A percentile compares a stretch with the other conserved stretches of the same genome.
Conservation (phyloP, 2,888 invertebrate species). For the Cryptus viduatorius region DNA sequence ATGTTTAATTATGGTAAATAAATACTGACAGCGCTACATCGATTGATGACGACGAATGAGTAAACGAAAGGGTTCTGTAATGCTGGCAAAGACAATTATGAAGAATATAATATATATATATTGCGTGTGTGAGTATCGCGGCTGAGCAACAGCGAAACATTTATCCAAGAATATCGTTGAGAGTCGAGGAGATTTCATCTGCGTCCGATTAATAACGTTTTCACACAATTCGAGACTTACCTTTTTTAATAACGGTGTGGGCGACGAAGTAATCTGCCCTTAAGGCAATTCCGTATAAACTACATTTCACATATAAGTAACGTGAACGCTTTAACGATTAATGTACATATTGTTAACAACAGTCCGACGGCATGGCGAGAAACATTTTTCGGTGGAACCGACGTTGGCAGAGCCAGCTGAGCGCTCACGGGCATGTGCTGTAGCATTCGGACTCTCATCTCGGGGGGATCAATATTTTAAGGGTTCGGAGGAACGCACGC, state of each 20-base stretch:
- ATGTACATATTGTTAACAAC: slow-evolving; percentile 79
- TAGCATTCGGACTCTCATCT: slow-evolving; percentile 65
- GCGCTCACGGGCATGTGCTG: slow-evolving; percentile 71
- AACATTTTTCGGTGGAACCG: slow-evolving; percentile 74
- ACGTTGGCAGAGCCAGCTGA: slow-evolving; percentile 71
- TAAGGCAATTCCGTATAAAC: slow-evolving; percentile 80
- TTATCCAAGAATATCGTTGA: slow-evolving; percentile 7
- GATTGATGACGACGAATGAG: too few relatives aligned
- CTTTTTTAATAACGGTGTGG: slow-evolving; percentile 76
- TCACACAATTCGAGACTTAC: slow-evolving; percentile 69
- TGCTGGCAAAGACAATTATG: background rate
- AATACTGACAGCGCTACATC: background rate
- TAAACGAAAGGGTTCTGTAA: background rate
- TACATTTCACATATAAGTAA: slow-evolving; percentile 81
- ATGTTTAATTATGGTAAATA: background rate
- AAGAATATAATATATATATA: background rate
- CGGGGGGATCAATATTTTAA: slow-evolving; percentile 71
- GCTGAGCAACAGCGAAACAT: slow-evolving; percentile 23
- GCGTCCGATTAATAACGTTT: slow-evolving; percentile 24
- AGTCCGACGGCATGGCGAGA: slow-evolving; percentile 78
- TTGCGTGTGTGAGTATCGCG: too few relatives aligned
- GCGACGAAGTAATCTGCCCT: slow-evolving; percentile 77
- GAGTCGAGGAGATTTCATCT: slow-evolving; percentile 4
- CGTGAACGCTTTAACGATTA: slow-evolving; percentile 76
- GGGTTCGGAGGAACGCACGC: slow-evolving; percentile 65